Percentiles rank a stretch among this genome's conserved stretches.
These are phyloP conservation scores for Hylaeus anthracinus DNA, from an alignment of 1,140 invertebrate genomes.

Conservation along the genomic window DNA sequence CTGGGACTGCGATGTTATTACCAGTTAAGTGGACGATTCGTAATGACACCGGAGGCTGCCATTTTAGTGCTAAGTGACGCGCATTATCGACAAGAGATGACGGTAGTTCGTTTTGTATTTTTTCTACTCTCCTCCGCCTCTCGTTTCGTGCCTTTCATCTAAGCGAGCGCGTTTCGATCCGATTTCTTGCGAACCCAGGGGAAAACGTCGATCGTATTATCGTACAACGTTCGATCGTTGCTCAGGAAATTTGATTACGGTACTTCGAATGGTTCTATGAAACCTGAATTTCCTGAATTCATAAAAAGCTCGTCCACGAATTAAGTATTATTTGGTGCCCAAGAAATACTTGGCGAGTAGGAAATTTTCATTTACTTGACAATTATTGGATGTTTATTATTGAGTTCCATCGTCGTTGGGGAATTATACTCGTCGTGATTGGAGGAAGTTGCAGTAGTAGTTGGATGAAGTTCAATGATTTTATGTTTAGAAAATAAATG, in stretches of 20 bases:
- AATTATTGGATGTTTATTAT: too few relatives aligned
- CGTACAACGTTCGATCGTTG: neutral
- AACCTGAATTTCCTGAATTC: too few relatives aligned
- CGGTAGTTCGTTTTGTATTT: conserved; percentile 48
- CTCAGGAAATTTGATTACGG: conserved; percentile 2
- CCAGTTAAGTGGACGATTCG: conserved; percentile 69
- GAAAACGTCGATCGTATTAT: neutral
- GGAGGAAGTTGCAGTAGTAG: too few relatives aligned
- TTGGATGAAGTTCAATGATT: too few relatives aligned
- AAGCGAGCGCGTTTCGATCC: neutral
- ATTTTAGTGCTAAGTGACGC: conserved; percentile 70
- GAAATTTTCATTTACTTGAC: too few relatives aligned
- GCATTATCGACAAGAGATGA: conserved; percentile 69
- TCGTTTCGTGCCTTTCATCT: neutral
- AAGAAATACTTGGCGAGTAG: too few relatives aligned
- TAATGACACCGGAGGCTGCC: conserved; percentile 71
- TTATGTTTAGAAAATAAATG: too few relatives aligned
- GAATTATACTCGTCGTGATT: too few relatives aligned
- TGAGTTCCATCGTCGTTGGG: too few relatives aligned
- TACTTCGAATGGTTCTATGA: neutral
- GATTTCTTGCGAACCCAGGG: neutral
- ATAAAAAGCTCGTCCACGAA: too few relatives aligned
- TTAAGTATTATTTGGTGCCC: too few relatives aligned
- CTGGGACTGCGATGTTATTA: conserved; percentile 67
- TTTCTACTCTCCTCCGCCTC: neutral